phyloP scores from a whole-genome alignment of 2,888 invertebrate species.

The Aleiodes testaceus region DNA sequence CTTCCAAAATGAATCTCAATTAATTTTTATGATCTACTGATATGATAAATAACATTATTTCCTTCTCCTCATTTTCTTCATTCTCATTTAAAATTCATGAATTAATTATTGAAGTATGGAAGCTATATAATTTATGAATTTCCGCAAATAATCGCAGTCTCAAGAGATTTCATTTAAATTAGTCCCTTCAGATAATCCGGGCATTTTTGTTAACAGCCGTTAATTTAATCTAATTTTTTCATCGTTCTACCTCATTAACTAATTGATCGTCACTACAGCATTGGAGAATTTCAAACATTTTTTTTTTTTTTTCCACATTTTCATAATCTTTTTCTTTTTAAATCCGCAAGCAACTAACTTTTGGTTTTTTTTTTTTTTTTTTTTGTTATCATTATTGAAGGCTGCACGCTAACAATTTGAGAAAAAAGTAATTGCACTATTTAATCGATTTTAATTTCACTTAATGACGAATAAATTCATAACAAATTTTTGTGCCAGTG shows the following conservation, averaged over 20 bases:
- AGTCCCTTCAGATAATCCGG: conserved; percentile 8
- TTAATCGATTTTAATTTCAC: conserved; percentile 7
- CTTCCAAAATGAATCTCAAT: neutral
- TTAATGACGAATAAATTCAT: conserved; percentile 32
- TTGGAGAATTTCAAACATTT: conserved; percentile 28
- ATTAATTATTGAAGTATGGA: conserved; percentile 45
- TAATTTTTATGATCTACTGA: conserved; percentile 3
- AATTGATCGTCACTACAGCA: conserved; percentile 27
- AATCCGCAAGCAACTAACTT: conserved; percentile 21
- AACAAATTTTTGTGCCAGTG: conserved; percentile 18
- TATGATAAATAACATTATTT: conserved; percentile 31
- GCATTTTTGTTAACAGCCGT: neutral
- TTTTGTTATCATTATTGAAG: neutral
- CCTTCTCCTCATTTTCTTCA: conserved; percentile 5
- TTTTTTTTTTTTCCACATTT: conserved; percentile 30
- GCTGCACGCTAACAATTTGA: conserved; percentile 13
- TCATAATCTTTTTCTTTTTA: neutral
- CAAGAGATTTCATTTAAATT: neutral
- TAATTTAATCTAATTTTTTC: neutral
- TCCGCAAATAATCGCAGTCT: conserved; percentile 11
- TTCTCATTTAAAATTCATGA: conserved; percentile 29
- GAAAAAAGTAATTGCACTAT: conserved; percentile 17
- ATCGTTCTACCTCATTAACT: neutral
- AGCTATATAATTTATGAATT: conserved; percentile 35
- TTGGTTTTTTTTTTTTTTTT: neutral